Evolutionary conservation across 2,113 vertebrate genomes (phyloP), one percentile per base, ranked within the genome.

Genomic region (Lamprologus speciosus): DNA sequence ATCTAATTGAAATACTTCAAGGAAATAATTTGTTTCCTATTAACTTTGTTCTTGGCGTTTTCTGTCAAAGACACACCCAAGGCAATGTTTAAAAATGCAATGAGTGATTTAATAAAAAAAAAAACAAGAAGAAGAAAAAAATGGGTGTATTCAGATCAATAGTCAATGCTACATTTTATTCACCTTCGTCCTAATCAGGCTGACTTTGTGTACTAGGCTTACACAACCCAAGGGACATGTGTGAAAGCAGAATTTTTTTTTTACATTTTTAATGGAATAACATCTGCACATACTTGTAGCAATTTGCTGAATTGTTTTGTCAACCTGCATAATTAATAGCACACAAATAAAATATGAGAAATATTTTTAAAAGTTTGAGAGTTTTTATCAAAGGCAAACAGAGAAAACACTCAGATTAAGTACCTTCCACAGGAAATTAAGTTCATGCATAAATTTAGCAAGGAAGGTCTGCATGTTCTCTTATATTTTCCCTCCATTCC

Each of bases 101-200:
- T 37, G 17, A 23, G 47, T 45, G 78, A 33, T 83, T 58, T 58
- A 7, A 47, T 1, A 3, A 16, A 79, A 53, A 83, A 50, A 50
- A 51, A 12, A 73, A 1, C 1, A 13, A n/a, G 2, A 8, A 31
- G 9, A 28, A 75, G 6, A 21, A 33, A 7, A 60, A 86, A 80
- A 57, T 83, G 31, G 85, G 40, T 26, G 4, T 21, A 28, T 53
- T 81, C 75, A 85, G 85, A 92, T 93, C 92, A 92, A 90, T 88
- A 87, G 82, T 85, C 53, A 87, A 54, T 68, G 81, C 81, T 85
- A 82, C 89, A 90, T 85, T 89, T 47, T 60, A 84, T 90, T 88
- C 70, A 87, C 55, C 81, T 90, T 89, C 47, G 68, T 92, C 87
- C 87, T 84, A 70, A 93, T 90, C 81, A 85, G 9, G 11, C 37